Percentiles rank a stretch among this genome's conserved stretches.
Conservation (phyloP, 1,140 invertebrate species). For the Riptortus pedestris region DNA sequence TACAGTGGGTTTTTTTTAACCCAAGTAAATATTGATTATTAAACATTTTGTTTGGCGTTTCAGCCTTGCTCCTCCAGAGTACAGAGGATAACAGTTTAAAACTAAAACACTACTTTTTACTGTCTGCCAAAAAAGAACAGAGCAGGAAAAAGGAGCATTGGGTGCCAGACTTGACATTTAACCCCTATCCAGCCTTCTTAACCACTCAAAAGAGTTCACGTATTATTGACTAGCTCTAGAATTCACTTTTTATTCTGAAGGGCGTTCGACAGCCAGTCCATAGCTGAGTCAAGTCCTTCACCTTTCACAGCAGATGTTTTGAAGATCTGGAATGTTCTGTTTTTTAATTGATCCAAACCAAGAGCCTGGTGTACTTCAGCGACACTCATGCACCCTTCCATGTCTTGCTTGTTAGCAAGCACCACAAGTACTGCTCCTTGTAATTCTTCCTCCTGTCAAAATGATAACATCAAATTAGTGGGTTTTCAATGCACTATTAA, state of each 20-base stretch:
- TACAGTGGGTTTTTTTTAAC: neutral
- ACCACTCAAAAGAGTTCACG: no score
- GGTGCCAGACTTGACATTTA: no score
- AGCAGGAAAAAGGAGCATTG: no score
- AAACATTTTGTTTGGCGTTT: no score
- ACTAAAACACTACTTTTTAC: no score
- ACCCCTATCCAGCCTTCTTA: no score
- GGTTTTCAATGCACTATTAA: no score
- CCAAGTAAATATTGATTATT: no score
- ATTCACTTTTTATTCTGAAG: conserved; percentile 71
- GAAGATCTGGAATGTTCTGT: conserved; percentile 98
- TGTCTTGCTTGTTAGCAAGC: conserved; percentile 99
- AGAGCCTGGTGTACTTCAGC: conserved; percentile 94
- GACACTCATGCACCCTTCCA: conserved; percentile 90
- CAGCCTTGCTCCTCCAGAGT: no score
- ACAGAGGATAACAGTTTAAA: no score
- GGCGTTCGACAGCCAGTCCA: conserved; percentile 95
- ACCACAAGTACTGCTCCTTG: conserved; percentile 90
- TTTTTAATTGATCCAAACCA: conserved; percentile 87
- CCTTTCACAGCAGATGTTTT: conserved; percentile 97
- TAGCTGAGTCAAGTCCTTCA: conserved; percentile 95
- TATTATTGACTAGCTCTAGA: no score
- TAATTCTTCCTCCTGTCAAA: conserved; percentile 84
- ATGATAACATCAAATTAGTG: conserved; percentile 23
- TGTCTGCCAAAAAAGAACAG: no score